Evolutionary conservation across 92 coral and sea anemone species (phyloP).

Genomic region (Bergia sp.): DNA sequence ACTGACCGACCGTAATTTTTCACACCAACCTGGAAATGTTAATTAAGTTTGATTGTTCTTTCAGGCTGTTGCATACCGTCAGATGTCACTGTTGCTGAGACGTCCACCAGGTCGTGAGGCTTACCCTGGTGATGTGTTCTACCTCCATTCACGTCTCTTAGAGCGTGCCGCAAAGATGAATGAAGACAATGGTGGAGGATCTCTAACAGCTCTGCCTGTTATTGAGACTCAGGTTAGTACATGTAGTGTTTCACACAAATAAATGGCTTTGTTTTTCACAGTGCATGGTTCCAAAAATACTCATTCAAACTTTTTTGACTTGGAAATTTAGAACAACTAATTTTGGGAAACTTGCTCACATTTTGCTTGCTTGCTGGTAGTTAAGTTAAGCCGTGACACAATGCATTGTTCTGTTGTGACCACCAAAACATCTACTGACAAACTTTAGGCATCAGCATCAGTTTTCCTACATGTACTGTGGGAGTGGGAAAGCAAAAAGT

Average conservation of each 20-base stretch:
- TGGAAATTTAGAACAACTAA: too few species aligned
- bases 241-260: background rate
- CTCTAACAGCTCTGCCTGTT: constrained; percentile 95
- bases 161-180: constrained; percentile 99
- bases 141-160: constrained; percentile 95
- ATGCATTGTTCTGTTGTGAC: too few species aligned
- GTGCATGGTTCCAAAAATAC: background rate
- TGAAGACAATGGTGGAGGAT: constrained; percentile 93
- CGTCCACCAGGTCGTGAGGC: constrained; percentile 99
- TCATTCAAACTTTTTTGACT: background rate
- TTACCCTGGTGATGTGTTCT: constrained; percentile 99
- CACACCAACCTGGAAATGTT: too few species aligned
- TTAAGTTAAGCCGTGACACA: too few species aligned
- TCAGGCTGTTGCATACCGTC: constrained; percentile 99
- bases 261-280: background rate
- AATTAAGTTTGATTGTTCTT: background rate
- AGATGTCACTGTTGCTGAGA: constrained; percentile 96
- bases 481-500: too few species aligned
- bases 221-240: constrained; percentile 89
- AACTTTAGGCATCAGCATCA: too few species aligned
- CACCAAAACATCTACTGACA: too few species aligned
- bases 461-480: too few species aligned
- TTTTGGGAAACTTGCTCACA: too few species aligned
- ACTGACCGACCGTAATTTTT: too few species aligned
- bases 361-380: too few species aligned